Percentiles rank a stretch among this genome's conserved stretches.
These are phyloP conservation scores for Temnothorax unifasciatus DNA, from an alignment of 2,888 invertebrate genomes.

Conservation along the genomic window DNA sequence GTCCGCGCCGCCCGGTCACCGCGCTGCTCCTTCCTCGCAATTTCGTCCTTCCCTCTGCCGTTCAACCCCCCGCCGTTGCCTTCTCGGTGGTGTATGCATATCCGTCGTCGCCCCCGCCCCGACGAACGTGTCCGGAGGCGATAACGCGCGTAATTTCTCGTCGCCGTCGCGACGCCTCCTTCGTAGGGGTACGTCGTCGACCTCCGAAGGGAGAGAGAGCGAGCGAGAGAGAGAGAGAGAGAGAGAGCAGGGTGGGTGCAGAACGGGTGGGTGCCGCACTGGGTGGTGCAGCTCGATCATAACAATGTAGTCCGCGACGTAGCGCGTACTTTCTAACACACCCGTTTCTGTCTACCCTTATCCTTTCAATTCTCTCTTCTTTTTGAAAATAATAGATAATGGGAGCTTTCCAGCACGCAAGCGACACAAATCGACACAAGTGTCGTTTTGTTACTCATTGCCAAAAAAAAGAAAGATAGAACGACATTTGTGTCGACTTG, in stretches of 20 bases:
- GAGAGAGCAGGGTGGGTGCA: slow-evolving; percentile 7
- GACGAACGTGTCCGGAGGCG: not conserved
- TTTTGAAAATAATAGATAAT: not conserved
- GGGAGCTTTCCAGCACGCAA: too few relatives aligned
- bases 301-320: slow-evolving; percentile 49
- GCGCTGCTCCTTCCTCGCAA: not conserved
- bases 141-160: slow-evolving; percentile 21
- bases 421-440: too few relatives aligned
- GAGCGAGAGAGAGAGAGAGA: not conserved
- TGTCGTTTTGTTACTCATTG: too few relatives aligned
- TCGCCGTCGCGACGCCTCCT: slow-evolving; percentile 47
- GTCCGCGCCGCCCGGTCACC: not conserved
- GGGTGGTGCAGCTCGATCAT: slow-evolving; percentile 69
- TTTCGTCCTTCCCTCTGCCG: too few relatives aligned
- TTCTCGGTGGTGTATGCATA: too few relatives aligned
- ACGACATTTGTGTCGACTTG: too few relatives aligned
- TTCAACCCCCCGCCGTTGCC: not conserved
- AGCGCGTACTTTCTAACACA: slow-evolving; percentile 9
- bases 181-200: slow-evolving; percentile 1
- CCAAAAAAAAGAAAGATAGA: too few relatives aligned
- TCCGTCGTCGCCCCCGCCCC: slow-evolving; percentile 12
- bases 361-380: not conserved
- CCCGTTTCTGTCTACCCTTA: not conserved
- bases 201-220: not conserved
- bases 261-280: slow-evolving; percentile 45